Base-by-base conservation (phyloP, 2,888 invertebrate species). In the Plebejus anna region DNA sequence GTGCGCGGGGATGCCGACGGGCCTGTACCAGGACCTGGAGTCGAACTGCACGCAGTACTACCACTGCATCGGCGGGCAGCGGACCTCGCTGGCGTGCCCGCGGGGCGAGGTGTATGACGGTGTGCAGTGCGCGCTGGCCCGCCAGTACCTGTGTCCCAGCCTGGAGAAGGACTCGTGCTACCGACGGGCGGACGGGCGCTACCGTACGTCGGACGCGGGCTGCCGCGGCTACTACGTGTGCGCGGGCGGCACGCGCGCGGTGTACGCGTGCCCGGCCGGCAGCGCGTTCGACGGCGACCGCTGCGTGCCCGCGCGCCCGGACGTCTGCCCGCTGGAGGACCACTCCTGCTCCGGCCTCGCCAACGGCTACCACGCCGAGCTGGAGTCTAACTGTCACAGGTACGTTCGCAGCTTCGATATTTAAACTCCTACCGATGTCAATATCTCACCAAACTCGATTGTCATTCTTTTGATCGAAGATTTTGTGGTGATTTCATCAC, bases 141-240 rank as follows among this genome's bases (percentile, higher is more conserved):
- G 84, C 42, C 83, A 84, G 36, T 91, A 92, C 82, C 83, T 90
- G 75, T 95, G 95, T 80, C 94, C 94, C 70, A 91, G 91, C 78
- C 83, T 90, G 77, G 94, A 94, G 80, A 86, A 86, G 22, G 94
- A 94, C 83, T 91, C 94, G 47, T 95, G 95, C 83, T 89, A 88
- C 78, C 90, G 90, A 2, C 93, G 94, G 66, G 81, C 90, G 11
- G 95, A 95, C 82, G 95, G 95, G 0, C 94, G 95, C 76, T 95
- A 95, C 85, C 91, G 92, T 38, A 90, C 91, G 36, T 83, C 85
- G 42, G 91, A 89, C 81, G 89, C 93, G 1, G 95, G 95, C 2
- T 95, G 95, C 82, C 93, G 95, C 73, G 94, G 95, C 13, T 95
- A 95, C 87, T 95, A 94, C 86, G 94, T 92, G 81, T 96, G 96